Base-by-base conservation (phyloP, 1,140 invertebrate species). In the Archivesica marissinica region DNA sequence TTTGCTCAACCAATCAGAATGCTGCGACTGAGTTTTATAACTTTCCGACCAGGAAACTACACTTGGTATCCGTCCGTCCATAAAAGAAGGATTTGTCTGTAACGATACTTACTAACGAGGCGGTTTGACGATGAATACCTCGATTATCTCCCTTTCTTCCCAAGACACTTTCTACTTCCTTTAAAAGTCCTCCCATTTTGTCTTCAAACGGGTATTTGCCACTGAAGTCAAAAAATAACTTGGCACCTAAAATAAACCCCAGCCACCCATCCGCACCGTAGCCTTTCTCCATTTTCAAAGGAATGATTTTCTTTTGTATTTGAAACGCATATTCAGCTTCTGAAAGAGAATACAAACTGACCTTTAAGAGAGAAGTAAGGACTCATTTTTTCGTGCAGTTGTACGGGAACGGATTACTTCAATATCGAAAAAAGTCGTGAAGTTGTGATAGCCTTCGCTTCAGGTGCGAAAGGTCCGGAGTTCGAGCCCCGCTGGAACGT, bases 321-420 rank as follows among this genome's bases (percentile, higher is more conserved):
- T 92, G 86, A 79, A 90, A 92, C 4, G 91, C 89, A 84, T 93
- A 93, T 70, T 93, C 92, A 15, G 92, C 92, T 79, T 93, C 92
- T 92, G 88, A 68, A 86, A 88, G 7, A 59, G 50, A 54, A 6
- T n/a, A n/a, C n/a, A n/a, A n/a, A n/a, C n/a, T n/a, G n/a, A n/a
- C n/a, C n/a, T n/a, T n/a, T n/a, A n/a, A n/a, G n/a, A n/a, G n/a
- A n/a, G n/a, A n/a, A n/a, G n/a, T n/a, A n/a, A n/a, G n/a, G n/a
- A n/a, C n/a, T n/a, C n/a, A n/a, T n/a, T n/a, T n/a, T n/a, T n/a
- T n/a, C n/a, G n/a, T n/a, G n/a, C n/a, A n/a, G n/a, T n/a, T n/a
- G n/a, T n/a, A n/a, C n/a, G n/a, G n/a, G n/a, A n/a, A n/a, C n/a
- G n/a, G n/a, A n/a, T n/a, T n/a, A n/a, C n/a, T n/a, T n/a, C n/a